phyloP scores from a whole-genome alignment of 2,113 vertebrate species.

The Cyprinodon variegatus region DNA sequence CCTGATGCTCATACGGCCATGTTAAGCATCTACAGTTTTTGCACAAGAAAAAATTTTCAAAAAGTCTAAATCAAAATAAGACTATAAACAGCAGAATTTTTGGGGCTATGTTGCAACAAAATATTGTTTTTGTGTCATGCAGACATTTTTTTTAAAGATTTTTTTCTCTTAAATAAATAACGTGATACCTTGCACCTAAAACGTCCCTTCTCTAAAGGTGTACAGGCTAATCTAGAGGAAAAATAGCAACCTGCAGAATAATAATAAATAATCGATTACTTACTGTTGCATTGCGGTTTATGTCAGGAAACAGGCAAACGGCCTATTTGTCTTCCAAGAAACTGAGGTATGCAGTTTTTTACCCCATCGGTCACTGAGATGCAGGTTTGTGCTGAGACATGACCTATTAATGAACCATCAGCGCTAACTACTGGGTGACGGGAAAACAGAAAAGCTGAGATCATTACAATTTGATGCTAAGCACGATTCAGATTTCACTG shows the following conservation, averaged over 20 bases:
- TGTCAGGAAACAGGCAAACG: constrained; percentile 8
- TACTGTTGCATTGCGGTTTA: constrained; percentile 40
- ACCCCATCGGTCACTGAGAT: constrained; percentile 26
- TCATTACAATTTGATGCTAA: constrained; percentile 28
- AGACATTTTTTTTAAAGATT: background rate
- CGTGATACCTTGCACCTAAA: background rate
- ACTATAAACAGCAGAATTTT: constrained; percentile 3
- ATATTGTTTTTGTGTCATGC: background rate
- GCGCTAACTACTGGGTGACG: constrained; percentile 23
- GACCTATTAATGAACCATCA: constrained; percentile 63
- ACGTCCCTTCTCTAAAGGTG: background rate
- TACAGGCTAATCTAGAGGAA: background rate
- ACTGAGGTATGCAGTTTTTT: constrained; percentile 30
- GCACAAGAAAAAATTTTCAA: constrained; percentile 3
- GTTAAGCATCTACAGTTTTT: constrained; percentile 9
- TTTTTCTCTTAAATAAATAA: background rate
- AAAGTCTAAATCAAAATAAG: constrained; percentile 21
- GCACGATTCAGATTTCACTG: constrained; percentile 16
- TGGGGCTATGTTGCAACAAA: background rate
- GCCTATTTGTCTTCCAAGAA: constrained; percentile 27
- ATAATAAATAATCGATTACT: constrained; percentile 1
- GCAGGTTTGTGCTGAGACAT: constrained; percentile 44
- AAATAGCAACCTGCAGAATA: background rate
- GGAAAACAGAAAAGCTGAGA: constrained; percentile 30
- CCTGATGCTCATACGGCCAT: constrained; percentile 25